Evolutionary conservation across 1,140 invertebrate genomes (phyloP).

Genomic region (Hestina assimilis): DNA sequence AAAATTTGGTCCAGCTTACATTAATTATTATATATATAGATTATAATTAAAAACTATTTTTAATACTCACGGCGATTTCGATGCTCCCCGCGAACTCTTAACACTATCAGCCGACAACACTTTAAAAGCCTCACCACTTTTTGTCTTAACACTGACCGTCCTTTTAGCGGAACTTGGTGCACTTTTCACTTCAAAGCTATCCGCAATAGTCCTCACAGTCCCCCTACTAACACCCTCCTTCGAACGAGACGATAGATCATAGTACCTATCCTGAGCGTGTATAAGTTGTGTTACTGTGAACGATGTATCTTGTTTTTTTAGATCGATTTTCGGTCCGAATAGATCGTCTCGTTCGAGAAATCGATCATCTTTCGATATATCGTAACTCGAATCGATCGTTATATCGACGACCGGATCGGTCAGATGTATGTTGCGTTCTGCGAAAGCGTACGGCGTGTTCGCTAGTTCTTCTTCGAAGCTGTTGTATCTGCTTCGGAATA

Average conservation of each 20-base stretch:
- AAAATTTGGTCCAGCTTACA: too few species aligned
- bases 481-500: conserved; percentile 74
- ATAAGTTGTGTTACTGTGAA: conserved; percentile 69
- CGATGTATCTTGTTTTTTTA: conserved; percentile 32
- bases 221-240: conserved; percentile 13
- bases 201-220: conserved; percentile 28
- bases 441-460: conserved; percentile 76
- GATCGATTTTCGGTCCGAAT: conserved; percentile 61
- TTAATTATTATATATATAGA: too few species aligned
- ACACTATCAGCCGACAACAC: conserved; percentile 43
- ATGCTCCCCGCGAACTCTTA: conserved; percentile 30
- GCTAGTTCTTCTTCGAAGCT: conserved; percentile 74
- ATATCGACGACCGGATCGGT: conserved; percentile 53
- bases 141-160: conserved; percentile 25
- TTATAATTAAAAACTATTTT: too few species aligned
- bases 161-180: conserved; percentile 40
- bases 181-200: conserved; percentile 45
- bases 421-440: conserved; percentile 43
- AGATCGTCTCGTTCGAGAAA: conserved; percentile 50
- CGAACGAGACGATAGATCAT: conserved; percentile 51
- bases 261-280: conserved; percentile 70
- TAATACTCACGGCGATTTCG: conserved; percentile 54
- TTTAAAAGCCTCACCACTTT: conserved; percentile 37
- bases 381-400: conserved; percentile 50
- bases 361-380: conserved; percentile 51